Evolutionary conservation across 2,797 vertebrate species (phyloP).

Genomic region (Garrulus glandarius): DNA sequence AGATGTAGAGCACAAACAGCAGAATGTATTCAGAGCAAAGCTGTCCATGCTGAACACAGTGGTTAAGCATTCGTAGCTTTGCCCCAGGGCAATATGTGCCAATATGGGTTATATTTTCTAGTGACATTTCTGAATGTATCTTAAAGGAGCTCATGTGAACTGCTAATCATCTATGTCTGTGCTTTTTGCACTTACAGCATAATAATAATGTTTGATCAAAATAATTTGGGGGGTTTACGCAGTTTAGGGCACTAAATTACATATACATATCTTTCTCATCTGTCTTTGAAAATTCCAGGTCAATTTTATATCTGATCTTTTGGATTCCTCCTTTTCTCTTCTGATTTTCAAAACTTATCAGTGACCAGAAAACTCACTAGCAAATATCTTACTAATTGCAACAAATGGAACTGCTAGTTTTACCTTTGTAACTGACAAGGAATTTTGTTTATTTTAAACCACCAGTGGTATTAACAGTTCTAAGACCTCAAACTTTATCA

Average conservation of each 20-base stretch:
- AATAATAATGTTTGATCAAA: background rate
- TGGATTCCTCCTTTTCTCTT: background rate
- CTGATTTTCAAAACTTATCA: background rate
- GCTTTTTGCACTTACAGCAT: background rate
- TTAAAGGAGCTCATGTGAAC: background rate
- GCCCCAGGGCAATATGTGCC: background rate
- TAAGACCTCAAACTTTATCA: background rate
- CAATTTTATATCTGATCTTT: background rate
- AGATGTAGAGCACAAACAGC: background rate
- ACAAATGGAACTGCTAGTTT: background rate
- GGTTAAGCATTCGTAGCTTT: background rate
- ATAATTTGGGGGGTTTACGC: background rate
- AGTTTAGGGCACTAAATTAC: background rate
- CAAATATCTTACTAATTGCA: background rate
- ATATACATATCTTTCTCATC: background rate
- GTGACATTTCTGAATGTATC: background rate
- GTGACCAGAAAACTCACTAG: background rate
- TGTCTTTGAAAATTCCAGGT: background rate
- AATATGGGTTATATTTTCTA: background rate
- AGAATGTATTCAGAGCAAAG: background rate
- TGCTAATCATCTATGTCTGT: background rate
- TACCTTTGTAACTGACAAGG: background rate
- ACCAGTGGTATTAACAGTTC: background rate
- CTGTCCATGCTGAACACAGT: background rate
- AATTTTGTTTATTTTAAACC: background rate